Percentiles rank a stretch among this genome's conserved stretches.
Conservation (phyloP, 1,140 invertebrate species). For the Drosophila setifemur region DNA sequence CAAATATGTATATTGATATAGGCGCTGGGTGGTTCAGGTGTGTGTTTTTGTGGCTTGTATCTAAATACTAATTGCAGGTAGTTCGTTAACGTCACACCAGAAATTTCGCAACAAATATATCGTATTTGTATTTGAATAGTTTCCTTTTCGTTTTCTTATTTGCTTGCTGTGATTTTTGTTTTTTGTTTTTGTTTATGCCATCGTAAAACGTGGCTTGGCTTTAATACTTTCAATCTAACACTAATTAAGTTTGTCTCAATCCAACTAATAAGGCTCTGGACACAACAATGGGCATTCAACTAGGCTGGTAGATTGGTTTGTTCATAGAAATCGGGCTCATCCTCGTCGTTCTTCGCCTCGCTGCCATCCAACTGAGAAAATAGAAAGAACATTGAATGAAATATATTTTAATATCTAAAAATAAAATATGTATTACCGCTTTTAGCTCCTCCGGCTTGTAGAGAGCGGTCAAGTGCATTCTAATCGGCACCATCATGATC, state of each 20-base stretch:
- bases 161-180: slow-evolving; percentile 8
- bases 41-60: slow-evolving; percentile 33
- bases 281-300: not conserved
- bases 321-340: slow-evolving; percentile 96
- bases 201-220: slow-evolving; percentile 47
- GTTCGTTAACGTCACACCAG: slow-evolving; percentile 71
- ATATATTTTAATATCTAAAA: not conserved
- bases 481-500: slow-evolving; percentile 93
- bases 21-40: slow-evolving; percentile 36
- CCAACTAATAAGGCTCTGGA: not conserved
- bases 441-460: slow-evolving; percentile 92
- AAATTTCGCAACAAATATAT: slow-evolving; percentile 44
- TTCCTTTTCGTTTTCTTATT: slow-evolving; percentile 22
- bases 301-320: slow-evolving; percentile 91
- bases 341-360: slow-evolving; percentile 90
- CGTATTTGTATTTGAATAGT: slow-evolving; percentile 30
- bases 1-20: slow-evolving; percentile 29
- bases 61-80: slow-evolving; percentile 78
- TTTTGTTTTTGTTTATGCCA: slow-evolving; percentile 25
- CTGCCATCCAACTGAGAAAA: slow-evolving; percentile 89
- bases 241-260: slow-evolving; percentile 38
- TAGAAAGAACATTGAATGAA: not conserved
- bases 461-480: slow-evolving; percentile 88
- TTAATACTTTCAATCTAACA: slow-evolving; percentile 70
- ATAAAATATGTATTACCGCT: slow-evolving; percentile 86